Conservation (phyloP, 2,888 invertebrate genomes). For the Patella ulyssiponensis region DNA sequence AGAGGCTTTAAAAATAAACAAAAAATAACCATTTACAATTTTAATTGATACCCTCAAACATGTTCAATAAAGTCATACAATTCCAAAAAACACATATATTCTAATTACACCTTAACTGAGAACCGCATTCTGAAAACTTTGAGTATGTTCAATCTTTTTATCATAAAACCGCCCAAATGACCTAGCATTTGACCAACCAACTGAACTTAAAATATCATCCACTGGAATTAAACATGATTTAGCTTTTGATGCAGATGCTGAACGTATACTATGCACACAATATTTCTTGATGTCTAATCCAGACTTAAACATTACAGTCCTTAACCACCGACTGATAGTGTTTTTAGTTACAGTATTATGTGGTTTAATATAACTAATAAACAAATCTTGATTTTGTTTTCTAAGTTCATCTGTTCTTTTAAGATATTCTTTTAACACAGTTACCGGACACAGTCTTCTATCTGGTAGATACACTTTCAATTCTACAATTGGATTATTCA, state of each 20-base stretch:
- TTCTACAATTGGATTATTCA: background rate
- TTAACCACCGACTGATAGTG: background rate
- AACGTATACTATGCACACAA: background rate
- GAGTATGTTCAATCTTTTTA: background rate
- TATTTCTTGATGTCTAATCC: background rate
- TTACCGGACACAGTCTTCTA: background rate
- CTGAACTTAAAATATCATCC: background rate
- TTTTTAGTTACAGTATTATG: background rate
- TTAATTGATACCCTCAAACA: no score
- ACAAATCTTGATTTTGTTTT: background rate
- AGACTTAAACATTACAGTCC: background rate
- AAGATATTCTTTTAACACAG: background rate
- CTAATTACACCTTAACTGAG: background rate
- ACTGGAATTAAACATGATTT: background rate
- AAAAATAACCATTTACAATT: no score
- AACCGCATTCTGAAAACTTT: conserved; percentile 1
- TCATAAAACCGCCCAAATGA: background rate
- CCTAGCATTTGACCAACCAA: background rate
- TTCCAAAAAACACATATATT: no score
- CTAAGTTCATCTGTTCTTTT: background rate
- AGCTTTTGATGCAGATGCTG: background rate
- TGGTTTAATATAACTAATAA: background rate
- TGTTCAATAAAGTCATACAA: no score
- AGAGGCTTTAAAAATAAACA: no score
- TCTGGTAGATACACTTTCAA: conserved; percentile 3